Evolutionary conservation across 2,113 vertebrate genomes (phyloP).

Genomic region (Fregata magnificens): DNA sequence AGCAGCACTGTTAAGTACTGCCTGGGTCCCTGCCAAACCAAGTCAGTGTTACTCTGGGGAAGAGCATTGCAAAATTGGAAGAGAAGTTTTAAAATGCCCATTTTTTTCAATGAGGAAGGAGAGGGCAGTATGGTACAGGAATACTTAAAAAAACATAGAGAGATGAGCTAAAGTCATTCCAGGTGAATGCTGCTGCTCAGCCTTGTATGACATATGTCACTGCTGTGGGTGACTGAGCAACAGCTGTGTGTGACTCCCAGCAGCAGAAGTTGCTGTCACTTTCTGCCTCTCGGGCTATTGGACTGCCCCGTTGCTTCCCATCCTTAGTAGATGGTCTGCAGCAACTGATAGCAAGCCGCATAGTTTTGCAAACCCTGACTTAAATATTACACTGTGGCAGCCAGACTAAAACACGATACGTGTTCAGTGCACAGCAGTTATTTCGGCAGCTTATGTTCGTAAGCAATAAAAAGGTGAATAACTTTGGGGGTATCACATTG

Average conservation of each 20-base stretch:
- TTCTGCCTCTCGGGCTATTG: neutral
- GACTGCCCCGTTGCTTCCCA: fast-evolving
- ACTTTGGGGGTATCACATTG: fast-evolving
- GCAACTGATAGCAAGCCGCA: fast-evolving
- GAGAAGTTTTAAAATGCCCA: neutral
- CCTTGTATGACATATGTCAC: neutral
- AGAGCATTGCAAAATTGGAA: neutral
- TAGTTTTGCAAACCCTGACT: neutral
- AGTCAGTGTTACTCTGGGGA: neutral
- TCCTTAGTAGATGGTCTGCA: neutral
- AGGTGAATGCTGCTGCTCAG: neutral
- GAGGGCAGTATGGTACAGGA: neutral
- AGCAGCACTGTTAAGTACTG: neutral
- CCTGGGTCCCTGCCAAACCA: neutral
- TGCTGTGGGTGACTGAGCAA: neutral
- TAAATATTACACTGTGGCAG: neutral
- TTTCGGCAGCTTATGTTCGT: neutral
- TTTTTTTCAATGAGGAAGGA: neutral
- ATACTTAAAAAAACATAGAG: neutral
- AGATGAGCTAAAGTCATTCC: neutral
- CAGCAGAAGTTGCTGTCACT: neutral
- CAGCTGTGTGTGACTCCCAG: neutral
- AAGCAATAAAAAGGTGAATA: neutral
- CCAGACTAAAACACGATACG: fast-evolving
- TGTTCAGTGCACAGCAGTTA: neutral